Percentiles rank a stretch among this genome's conserved stretches.
These are phyloP conservation scores for Drosophila orosa DNA, from an alignment of 1,140 invertebrate species.

Conservation along the genomic window DNA sequence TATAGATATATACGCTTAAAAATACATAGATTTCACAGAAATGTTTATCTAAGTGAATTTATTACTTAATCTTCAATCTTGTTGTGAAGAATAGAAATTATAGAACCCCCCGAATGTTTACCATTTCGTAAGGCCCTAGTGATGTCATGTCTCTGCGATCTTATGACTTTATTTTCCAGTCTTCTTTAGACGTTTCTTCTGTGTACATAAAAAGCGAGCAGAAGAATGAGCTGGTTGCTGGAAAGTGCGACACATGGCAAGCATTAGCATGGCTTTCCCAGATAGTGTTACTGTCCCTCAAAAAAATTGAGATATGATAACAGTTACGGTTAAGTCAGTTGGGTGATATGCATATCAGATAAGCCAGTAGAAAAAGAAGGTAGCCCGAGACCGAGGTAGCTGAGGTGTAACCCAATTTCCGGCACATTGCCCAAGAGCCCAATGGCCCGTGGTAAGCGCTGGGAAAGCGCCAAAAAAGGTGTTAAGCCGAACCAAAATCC, in stretches of 20 bases:
- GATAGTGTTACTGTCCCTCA: conserved; percentile 21
- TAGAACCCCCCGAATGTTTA: neutral
- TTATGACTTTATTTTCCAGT: conserved; percentile 43
- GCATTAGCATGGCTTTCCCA: conserved; percentile 48
- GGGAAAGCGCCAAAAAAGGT: conserved; percentile 53
- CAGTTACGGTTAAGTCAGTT: conserved; percentile 23
- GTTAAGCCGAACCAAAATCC: conserved; percentile 42
- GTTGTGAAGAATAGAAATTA: neutral
- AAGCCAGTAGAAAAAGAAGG: conserved; percentile 27
- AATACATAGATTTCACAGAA: neutral
- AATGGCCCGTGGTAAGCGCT: conserved; percentile 40
- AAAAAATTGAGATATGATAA: conserved; percentile 59
- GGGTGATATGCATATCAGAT: conserved; percentile 61
- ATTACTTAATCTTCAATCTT: neutral
- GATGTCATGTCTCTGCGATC: conserved; percentile 34
- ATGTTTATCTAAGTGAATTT: neutral
- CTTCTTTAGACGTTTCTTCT: conserved; percentile 28
- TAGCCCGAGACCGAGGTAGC: conserved; percentile 1
- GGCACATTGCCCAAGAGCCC: conserved; percentile 45
- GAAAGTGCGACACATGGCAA: conserved; percentile 37
- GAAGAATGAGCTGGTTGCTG: conserved; percentile 11
- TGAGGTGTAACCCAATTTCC: conserved; percentile 67
- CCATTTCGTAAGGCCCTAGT: conserved; percentile 12
- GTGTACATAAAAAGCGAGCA: conserved; percentile 2
- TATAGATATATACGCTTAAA: neutral